Percentiles rank a stretch among this genome's conserved stretches.
These are phyloP conservation scores for Cynopterus brachyotis DNA, from an alignment of 2,113 vertebrate species.

Conservation along the genomic window DNA sequence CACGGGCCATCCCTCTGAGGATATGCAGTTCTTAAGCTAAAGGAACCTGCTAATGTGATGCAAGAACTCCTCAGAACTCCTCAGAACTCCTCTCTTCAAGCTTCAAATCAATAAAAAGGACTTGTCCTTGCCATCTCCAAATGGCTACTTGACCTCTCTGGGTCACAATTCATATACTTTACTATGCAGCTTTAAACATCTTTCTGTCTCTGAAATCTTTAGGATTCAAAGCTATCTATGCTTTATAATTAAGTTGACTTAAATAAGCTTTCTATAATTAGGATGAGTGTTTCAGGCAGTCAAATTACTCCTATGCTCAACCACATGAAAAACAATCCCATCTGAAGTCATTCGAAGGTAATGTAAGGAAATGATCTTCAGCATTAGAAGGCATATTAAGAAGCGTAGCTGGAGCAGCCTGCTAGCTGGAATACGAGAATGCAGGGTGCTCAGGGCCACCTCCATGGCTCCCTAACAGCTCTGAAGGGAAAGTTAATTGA, in stretches of 20 bases:
- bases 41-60: not conserved
- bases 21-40: not conserved
- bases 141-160: not conserved
- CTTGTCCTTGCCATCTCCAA: not conserved
- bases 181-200: not conserved
- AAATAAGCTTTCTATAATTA: conserved; percentile 4
- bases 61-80: not conserved
- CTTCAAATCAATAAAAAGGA: not conserved
- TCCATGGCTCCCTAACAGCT: not conserved
- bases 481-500: not conserved
- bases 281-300: not conserved
- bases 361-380: not conserved
- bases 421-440: not conserved
- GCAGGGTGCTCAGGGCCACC: not conserved
- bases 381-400: not conserved
- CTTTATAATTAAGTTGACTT: not conserved
- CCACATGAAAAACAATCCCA: not conserved
- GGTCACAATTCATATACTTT: not conserved
- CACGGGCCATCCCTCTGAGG: not conserved
- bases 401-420: not conserved
- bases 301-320: not conserved
- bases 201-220: not conserved
- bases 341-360: not conserved
- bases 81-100: not conserved
- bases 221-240: not conserved